These are phyloP conservation scores for Pogonocichla stellata DNA, from an alignment of 2,113 vertebrate genomes.

Conservation along the genomic window DNA sequence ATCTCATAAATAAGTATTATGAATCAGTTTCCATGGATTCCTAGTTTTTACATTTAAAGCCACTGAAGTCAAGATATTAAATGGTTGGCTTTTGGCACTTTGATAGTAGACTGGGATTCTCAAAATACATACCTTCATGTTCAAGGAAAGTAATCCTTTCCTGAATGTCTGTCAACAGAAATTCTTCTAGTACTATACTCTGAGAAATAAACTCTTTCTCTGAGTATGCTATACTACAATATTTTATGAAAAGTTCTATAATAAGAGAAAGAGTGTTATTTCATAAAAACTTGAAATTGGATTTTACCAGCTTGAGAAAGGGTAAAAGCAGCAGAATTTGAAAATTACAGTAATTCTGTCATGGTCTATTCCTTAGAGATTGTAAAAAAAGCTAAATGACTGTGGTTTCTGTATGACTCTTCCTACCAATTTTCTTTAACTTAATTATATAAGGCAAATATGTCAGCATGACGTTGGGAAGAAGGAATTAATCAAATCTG, in stretches of 20 bases:
- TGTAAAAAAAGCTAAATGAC: background rate
- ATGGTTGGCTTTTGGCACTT: background rate
- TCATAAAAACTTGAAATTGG: background rate
- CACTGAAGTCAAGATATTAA: background rate
- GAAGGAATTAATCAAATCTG: background rate
- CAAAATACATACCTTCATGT: background rate
- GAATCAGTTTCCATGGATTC: background rate
- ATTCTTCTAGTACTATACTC: background rate
- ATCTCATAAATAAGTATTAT: background rate
- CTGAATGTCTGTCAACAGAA: background rate
- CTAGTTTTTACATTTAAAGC: background rate
- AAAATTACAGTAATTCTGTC: slow-evolving; percentile 18
- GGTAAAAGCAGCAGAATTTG: background rate
- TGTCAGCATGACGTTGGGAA: background rate
- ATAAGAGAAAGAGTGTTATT: background rate
- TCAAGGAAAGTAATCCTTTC: background rate
- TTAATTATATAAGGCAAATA: background rate
- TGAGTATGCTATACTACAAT: background rate
- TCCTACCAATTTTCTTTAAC: background rate
- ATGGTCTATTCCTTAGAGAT: background rate
- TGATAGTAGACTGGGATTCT: background rate
- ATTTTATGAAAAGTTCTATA: background rate
- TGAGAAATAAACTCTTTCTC: background rate
- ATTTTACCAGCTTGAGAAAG: background rate
- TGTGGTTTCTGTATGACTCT: background rate